Conservation (phyloP, 2,888 invertebrate species). For the Bruchidius siliquastri region DNA sequence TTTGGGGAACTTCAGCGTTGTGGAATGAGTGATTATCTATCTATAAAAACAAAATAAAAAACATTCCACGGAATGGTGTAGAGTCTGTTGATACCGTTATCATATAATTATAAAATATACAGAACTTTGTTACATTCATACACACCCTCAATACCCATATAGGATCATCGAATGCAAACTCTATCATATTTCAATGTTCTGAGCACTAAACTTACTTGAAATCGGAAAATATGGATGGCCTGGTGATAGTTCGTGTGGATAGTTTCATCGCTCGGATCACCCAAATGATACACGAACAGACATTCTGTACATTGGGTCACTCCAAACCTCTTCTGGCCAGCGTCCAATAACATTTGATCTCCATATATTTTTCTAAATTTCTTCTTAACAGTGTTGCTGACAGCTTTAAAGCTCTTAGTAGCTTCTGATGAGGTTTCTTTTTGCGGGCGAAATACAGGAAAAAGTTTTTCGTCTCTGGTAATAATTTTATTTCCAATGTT, state of each 20-base stretch:
- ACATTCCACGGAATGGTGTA: too few species aligned
- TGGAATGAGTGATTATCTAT: too few species aligned
- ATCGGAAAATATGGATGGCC: slow-evolving; percentile 60
- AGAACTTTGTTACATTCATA: too few species aligned
- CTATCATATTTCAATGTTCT: neutral
- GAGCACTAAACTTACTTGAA: slow-evolving; percentile 52
- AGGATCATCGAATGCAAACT: too few species aligned
- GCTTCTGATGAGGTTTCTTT: slow-evolving; percentile 16
- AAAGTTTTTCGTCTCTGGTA: slow-evolving; percentile 37
- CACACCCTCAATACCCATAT: too few species aligned
- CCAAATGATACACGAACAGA: slow-evolving; percentile 65
- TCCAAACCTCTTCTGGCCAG: slow-evolving; percentile 78
- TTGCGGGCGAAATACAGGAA: slow-evolving; percentile 47
- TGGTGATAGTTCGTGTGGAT: slow-evolving; percentile 71
- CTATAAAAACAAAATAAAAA: too few species aligned
- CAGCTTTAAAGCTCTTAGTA: slow-evolving; percentile 9
- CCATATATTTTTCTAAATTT: slow-evolving; percentile 17
- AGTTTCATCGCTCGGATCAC: slow-evolving; percentile 75
- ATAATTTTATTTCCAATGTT: slow-evolving; percentile 13
- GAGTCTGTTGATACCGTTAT: too few species aligned
- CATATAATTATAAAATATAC: too few species aligned
- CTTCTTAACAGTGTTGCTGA: slow-evolving; percentile 10
- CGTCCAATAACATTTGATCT: slow-evolving; percentile 74
- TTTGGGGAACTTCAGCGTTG: too few species aligned
- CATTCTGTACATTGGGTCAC: slow-evolving; percentile 71